Conservation (phyloP, 2,888 invertebrate genomes). For the Vanessa cardui region DNA sequence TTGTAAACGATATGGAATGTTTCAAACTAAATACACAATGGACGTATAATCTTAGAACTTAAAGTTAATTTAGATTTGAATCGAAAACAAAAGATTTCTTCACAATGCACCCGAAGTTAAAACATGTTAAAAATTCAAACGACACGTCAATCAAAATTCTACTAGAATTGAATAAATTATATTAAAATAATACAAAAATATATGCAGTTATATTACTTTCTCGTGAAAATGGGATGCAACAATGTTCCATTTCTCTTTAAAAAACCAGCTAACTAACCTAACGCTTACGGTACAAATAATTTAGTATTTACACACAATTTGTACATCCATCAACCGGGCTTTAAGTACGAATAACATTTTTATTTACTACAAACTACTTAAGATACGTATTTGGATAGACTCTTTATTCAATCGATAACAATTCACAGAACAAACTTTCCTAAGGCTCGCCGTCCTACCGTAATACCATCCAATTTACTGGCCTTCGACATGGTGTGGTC, state of each 20-base stretch:
- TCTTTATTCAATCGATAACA: conserved; percentile 78
- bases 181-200: conserved; percentile 65
- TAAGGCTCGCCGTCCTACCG: conserved; percentile 58
- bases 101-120: conserved; percentile 70
- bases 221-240: conserved; percentile 58
- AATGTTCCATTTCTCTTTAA: conserved; percentile 33
- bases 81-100: conserved; percentile 44
- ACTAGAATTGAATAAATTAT: conserved; percentile 76
- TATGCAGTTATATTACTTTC: conserved; percentile 52
- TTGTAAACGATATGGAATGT: conserved; percentile 36
- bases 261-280: conserved; percentile 65
- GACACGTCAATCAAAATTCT: conserved; percentile 70
- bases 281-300: conserved; percentile 66
- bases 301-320: conserved; percentile 77
- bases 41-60: conserved; percentile 10
- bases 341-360: conserved; percentile 62
- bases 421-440: conserved; percentile 64
- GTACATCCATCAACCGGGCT: conserved; percentile 74
- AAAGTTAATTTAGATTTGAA: conserved; percentile 23
- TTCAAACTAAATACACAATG: conserved; percentile 33
- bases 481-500: conserved; percentile 59
- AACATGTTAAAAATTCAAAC: conserved; percentile 61
- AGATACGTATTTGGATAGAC: conserved; percentile 81
- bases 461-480: conserved; percentile 79
- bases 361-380: conserved; percentile 67